Conservation (phyloP, 1,140 invertebrate genomes). For the Coptotermes formosanus region DNA sequence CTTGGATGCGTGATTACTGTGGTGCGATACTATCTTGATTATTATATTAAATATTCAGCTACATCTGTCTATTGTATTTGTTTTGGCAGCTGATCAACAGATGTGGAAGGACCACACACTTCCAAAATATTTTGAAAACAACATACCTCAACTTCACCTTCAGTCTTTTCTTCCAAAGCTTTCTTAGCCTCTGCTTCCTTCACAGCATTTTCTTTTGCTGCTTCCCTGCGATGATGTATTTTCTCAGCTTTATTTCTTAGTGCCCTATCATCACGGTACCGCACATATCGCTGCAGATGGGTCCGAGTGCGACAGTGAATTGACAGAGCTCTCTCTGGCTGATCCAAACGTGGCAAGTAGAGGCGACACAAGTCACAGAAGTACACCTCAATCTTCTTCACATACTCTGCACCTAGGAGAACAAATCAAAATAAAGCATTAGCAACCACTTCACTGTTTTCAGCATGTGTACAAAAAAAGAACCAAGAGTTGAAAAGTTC, state of each 20-base stretch:
- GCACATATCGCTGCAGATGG: constrained; percentile 69
- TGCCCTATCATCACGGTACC: constrained; percentile 69
- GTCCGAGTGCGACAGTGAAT: constrained; percentile 68
- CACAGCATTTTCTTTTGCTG: constrained; percentile 42
- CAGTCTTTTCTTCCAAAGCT: constrained; percentile 37
- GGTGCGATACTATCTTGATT: too few species aligned
- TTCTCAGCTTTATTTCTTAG: constrained; percentile 64
- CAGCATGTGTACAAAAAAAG: too few species aligned
- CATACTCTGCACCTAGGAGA: constrained; percentile 26
- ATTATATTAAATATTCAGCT: too few species aligned
- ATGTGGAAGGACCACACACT: too few species aligned
- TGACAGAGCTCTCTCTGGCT: constrained; percentile 60
- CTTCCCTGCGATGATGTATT: constrained; percentile 59
- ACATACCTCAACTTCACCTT: constrained; percentile 35
- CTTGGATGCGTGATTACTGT: too few species aligned
- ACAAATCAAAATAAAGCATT: background rate
- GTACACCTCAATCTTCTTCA: constrained; percentile 59
- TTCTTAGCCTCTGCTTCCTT: constrained; percentile 40
- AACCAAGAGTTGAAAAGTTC: too few species aligned
- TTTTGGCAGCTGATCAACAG: too few species aligned
- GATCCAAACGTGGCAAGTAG: constrained; percentile 63
- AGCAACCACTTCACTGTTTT: background rate
- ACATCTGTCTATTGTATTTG: too few species aligned
- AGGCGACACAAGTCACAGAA: constrained; percentile 72
- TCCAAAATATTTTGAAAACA: too few species aligned